These are phyloP conservation scores for Taenaris catops DNA, from an alignment of 2,888 invertebrate genomes.

Conservation along the genomic window DNA sequence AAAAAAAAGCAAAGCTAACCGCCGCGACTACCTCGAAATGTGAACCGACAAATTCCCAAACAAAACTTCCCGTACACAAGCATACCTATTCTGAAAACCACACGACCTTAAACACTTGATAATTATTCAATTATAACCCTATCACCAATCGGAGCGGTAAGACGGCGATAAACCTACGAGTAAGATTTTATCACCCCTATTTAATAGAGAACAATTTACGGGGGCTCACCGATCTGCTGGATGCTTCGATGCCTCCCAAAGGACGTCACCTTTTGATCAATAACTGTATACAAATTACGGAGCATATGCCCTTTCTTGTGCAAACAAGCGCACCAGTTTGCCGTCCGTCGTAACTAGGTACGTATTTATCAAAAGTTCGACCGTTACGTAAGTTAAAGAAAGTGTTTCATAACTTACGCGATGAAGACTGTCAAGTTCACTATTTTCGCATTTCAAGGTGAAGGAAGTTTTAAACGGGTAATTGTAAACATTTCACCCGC, in stretches of 20 bases:
- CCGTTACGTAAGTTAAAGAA: constrained; percentile 25
- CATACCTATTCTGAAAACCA: constrained; percentile 24
- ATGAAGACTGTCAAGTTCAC: constrained; percentile 14
- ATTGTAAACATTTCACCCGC: constrained; percentile 17
- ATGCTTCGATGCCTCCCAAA: constrained; percentile 70
- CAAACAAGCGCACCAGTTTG: constrained; percentile 56
- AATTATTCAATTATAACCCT: constrained; percentile 48
- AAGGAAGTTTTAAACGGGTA: constrained; percentile 17
- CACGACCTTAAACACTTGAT: constrained; percentile 34
- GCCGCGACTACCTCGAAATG: constrained; percentile 18
- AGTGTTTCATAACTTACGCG: constrained; percentile 17
- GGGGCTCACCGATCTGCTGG: constrained; percentile 49
- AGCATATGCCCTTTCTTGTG: constrained; percentile 75
- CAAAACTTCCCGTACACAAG: constrained; percentile 16
- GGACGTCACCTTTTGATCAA: constrained; percentile 77
- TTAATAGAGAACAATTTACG: constrained; percentile 61
- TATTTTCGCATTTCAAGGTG: constrained; percentile 14
- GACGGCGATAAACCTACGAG: constrained; percentile 36
- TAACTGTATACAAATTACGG: constrained; percentile 77
- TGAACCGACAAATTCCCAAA: constrained; percentile 18
- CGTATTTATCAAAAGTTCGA: constrained; percentile 37
- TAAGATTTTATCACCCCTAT: constrained; percentile 71
- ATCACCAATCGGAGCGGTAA: constrained; percentile 41
- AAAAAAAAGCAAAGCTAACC: constrained; percentile 22
- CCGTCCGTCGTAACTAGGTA: constrained; percentile 51